A percentile compares a stretch with the other conserved stretches of the same genome.
These are phyloP conservation scores for Coryphaenoides rupestris DNA, from an alignment of 2,113 vertebrate genomes.

Conservation along the genomic window DNA sequence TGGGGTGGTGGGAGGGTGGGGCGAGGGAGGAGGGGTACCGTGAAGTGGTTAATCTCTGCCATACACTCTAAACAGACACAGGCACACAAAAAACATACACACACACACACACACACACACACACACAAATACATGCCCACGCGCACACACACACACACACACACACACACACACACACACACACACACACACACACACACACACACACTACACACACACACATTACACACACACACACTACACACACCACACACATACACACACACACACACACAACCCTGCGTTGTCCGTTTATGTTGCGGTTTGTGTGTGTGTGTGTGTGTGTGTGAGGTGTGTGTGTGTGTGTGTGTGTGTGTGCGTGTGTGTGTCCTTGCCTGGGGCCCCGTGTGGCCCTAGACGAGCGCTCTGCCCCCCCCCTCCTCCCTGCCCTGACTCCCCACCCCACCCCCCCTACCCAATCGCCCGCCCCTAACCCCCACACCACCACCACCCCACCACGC, in stretches of 20 bases:
- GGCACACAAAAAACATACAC: no score
- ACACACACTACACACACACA: not conserved
- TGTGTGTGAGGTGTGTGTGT: no score
- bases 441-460: no score
- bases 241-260: no score
- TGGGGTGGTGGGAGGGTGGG: not conserved
- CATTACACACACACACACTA: constrained; percentile 12
- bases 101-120: no score
- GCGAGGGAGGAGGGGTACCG: not conserved
- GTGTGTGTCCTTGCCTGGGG: constrained; percentile 52
- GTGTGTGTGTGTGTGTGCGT: constrained; percentile 30
- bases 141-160: not conserved
- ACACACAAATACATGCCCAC: no score
- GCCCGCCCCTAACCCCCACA: no score
- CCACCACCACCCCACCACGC: no score
- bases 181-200: constrained; percentile 6
- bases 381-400: constrained; percentile 37
- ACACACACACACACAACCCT: constrained; percentile 18
- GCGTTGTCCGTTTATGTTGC: constrained; percentile 52
- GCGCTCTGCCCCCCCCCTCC: constrained; percentile 43
- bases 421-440: not conserved
- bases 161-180: constrained; percentile 4
- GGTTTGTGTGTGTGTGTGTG: constrained; percentile 61
- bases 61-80: no score
- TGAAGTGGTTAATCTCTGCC: no score